Base-by-base conservation (phyloP, 2,888 invertebrate species). In the Eupelmus urozonus region DNA sequence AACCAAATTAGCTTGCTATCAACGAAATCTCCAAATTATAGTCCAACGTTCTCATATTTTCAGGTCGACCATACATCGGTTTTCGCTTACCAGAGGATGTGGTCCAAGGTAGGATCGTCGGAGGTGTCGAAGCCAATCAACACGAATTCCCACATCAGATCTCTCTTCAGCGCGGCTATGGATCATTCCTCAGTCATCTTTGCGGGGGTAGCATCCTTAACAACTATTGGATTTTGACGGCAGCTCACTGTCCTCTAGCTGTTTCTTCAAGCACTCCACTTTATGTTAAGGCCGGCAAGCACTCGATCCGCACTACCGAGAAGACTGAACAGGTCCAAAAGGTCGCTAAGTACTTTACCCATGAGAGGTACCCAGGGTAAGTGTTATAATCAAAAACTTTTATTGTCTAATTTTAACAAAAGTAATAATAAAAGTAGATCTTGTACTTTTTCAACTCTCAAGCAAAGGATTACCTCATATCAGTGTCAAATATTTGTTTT, bases 181-280 rank as follows among this genome's bases (percentile, higher is more conserved):
- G 16, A 49, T 13, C 7, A 49, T 49, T 3, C 16, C 49, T 16
- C 51, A 53, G 40, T 1, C 83, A 83, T 45, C 79, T 85, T 42
- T 91, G 91, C 69, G 91, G 90, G 1, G 91, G 90, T 4, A 86
- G 90, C 57, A 88, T 91, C 73, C 82, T 91, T 62, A 76, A 59
- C 81, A 83, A 86, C 55, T 82, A 85, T 1, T 90, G 90, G 90
- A 82, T 91, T 23, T 5, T 91, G 1, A 91, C 91, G 3, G 90
- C 90, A 25, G 90, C 84, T 3, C 90, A 90, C 67, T 81, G 83
- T 62, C 76, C 83, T 1, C 40, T 72, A 53, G 88, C 92, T 89
- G 5, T 90, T 90, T 76, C 82, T 1, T 40, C 3, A 34, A 25
- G 53, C 0, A 49, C 60, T 11, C 34, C 34, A 5, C 72, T 83